Conservation (phyloP, 2,113 vertebrate genomes). For the Cynoglossus semilaevis region DNA sequence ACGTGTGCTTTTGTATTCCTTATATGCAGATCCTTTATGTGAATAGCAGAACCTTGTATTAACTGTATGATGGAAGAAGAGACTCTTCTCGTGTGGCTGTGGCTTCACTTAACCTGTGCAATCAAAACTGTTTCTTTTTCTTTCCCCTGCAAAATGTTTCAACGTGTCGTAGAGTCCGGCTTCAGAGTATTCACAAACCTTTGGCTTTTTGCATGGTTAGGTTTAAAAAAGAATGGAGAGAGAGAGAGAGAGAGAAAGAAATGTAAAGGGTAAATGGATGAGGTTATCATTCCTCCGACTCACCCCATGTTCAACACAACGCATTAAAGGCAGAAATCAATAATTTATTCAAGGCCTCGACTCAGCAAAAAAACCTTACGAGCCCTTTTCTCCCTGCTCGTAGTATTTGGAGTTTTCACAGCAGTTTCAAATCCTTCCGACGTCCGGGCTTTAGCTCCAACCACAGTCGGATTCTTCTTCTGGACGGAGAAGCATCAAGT, state of each 20-base stretch:
- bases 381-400: no score
- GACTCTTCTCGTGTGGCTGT: slow-evolving; percentile 68
- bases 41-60: slow-evolving; percentile 60
- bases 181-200: background rate
- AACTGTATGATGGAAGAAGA: slow-evolving; percentile 55
- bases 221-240: background rate
- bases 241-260: no score
- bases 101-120: slow-evolving; percentile 67
- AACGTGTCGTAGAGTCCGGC: background rate
- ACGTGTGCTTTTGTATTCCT: slow-evolving; percentile 67
- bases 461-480: no score
- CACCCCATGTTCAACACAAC: no score
- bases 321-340: background rate
- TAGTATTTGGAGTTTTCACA: no score
- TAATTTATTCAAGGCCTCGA: background rate
- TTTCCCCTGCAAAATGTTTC: slow-evolving; percentile 46
- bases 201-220: background rate
- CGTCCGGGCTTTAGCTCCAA: no score
- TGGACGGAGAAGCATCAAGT: background rate
- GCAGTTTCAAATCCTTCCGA: no score
- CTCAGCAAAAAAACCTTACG: no score
- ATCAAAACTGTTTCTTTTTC: slow-evolving; percentile 49
- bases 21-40: slow-evolving; percentile 62
- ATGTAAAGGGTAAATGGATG: no score
- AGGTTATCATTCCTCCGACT: no score